A percentile compares a stretch with the other conserved stretches of the same genome.
Evolutionary conservation across 1,140 invertebrate species (phyloP).

Genomic region (Cyclargus thomasi): DNA sequence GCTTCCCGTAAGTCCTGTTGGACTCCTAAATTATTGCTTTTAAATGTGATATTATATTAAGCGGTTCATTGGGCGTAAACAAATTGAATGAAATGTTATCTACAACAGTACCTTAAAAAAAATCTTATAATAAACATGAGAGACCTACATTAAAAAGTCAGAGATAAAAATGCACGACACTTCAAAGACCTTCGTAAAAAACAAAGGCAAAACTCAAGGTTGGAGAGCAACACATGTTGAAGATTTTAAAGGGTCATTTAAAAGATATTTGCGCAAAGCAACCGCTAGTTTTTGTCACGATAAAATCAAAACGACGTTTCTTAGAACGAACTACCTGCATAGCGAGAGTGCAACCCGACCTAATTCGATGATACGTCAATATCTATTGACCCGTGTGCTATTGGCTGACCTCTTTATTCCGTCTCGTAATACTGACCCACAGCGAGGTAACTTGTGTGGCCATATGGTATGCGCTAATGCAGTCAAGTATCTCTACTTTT

Average conservation of each 20-base stretch:
- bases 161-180: background rate
- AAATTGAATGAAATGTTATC: background rate
- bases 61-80: background rate
- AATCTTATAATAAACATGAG: background rate
- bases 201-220: background rate
- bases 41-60: background rate
- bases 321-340: slow-evolving; percentile 4
- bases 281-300: slow-evolving; percentile 21
- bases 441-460: slow-evolving; percentile 27
- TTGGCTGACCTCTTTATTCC: slow-evolving; percentile 41
- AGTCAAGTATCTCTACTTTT: slow-evolving; percentile 25
- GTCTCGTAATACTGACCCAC: slow-evolving; percentile 47
- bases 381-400: slow-evolving; percentile 28
- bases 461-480: slow-evolving; percentile 30
- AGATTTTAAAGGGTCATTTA: slow-evolving; percentile 8
- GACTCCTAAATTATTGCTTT: background rate
- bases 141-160: background rate
- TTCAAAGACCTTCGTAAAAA: background rate
- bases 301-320: slow-evolving; percentile 2
- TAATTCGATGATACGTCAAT: slow-evolving; percentile 50
- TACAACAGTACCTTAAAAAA: background rate
- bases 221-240: slow-evolving; percentile 14
- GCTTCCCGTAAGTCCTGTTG: background rate
- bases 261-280: slow-evolving; percentile 8
- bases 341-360: slow-evolving; percentile 41